Percentiles rank a stretch among this genome's conserved stretches.
These are phyloP conservation scores for Hydrophis major DNA, from an alignment of 2,797 vertebrate species.

Conservation along the genomic window DNA sequence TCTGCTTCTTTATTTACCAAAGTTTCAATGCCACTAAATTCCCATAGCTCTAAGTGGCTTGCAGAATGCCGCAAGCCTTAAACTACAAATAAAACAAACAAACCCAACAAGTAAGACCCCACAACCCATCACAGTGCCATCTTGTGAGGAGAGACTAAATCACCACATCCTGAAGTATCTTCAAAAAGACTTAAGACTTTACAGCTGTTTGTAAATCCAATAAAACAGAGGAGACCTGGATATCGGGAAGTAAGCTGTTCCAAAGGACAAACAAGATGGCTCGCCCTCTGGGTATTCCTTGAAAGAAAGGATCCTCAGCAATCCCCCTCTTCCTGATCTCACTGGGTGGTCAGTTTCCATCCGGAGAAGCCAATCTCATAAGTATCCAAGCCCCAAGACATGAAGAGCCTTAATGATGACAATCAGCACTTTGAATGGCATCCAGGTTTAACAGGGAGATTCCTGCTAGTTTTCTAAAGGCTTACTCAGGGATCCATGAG, in stretches of 20 bases:
- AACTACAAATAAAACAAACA: background rate
- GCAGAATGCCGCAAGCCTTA: background rate
- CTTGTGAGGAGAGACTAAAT: background rate
- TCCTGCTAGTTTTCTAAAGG: background rate
- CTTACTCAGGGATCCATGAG: background rate
- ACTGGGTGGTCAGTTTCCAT: background rate
- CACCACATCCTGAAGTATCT: background rate
- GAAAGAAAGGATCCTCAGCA: background rate
- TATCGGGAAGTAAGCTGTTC: background rate
- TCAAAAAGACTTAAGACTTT: background rate
- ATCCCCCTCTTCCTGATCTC: background rate
- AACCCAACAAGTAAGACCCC: background rate
- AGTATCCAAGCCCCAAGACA: background rate
- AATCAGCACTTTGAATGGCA: background rate
- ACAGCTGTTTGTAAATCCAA: background rate
- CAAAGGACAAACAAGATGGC: background rate
- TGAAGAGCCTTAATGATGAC: background rate
- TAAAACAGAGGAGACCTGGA: background rate
- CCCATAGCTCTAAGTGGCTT: background rate
- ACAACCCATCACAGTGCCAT: background rate
- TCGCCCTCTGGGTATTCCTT: background rate
- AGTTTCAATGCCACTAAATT: background rate
- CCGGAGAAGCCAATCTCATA: background rate
- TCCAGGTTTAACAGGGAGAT: background rate
- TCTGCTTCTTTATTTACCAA: background rate